phyloP scores from a whole-genome alignment of 2,888 invertebrate species.

The Agriopis aurantiaria region DNA sequence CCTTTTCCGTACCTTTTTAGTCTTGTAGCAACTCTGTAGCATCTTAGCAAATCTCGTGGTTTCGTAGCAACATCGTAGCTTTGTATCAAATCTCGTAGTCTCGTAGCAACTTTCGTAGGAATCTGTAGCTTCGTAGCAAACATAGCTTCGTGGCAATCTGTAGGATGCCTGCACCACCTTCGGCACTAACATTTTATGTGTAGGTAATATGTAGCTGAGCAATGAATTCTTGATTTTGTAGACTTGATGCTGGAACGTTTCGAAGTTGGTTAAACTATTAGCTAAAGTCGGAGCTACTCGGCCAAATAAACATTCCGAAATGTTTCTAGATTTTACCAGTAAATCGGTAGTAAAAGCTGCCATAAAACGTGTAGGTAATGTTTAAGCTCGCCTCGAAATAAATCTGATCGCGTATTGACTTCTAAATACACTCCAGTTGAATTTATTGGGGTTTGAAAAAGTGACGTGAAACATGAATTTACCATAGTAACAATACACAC shows the following conservation, averaged over 20 bases:
- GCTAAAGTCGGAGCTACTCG: slow-evolving; percentile 25
- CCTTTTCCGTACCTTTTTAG: slow-evolving; percentile 6
- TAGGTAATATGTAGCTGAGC: slow-evolving; percentile 13
- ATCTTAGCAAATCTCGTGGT: slow-evolving; percentile 3
- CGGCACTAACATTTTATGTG: slow-evolving; percentile 20
- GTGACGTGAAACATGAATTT: too few species aligned
- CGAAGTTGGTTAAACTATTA: slow-evolving; percentile 17
- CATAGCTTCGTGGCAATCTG: slow-evolving; percentile 2
- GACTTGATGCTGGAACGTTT: slow-evolving; percentile 23
- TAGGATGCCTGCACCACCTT: slow-evolving; percentile 11
- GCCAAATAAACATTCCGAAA: slow-evolving; percentile 6
- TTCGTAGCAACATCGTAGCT: slow-evolving; percentile 1
- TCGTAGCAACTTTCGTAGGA: slow-evolving; percentile 11
- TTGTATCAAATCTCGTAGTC: slow-evolving; percentile 4
- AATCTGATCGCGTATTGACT: not conserved
- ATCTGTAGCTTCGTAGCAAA: not conserved
- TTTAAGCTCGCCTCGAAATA: not conserved
- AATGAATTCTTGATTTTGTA: slow-evolving; percentile 24
- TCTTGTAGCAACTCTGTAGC: slow-evolving; percentile 8
- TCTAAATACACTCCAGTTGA: not conserved
- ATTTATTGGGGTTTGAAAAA: not conserved
- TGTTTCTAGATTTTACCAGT: slow-evolving; percentile 7
- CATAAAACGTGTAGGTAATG: slow-evolving; percentile 2
- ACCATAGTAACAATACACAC: too few species aligned
- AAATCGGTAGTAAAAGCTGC: slow-evolving; percentile 8